A percentile compares a stretch with the other conserved stretches of the same genome.
phyloP scores from a whole-genome alignment of 2,113 vertebrate species.

The Chaetorhynchus papuensis region DNA sequence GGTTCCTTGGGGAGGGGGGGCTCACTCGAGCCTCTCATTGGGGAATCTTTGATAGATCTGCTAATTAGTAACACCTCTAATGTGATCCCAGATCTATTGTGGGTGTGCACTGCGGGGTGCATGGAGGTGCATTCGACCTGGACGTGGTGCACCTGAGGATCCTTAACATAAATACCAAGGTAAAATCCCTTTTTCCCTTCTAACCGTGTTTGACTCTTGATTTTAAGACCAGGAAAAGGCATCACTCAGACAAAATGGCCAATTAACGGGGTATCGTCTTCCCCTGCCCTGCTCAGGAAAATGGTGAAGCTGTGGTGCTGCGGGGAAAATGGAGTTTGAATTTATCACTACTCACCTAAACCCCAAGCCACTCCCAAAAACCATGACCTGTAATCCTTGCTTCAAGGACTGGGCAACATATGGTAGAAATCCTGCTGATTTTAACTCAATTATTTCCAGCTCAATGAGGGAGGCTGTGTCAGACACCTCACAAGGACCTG shows the following conservation, averaged over 20 bases:
- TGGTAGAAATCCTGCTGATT: not conserved
- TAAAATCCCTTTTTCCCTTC: too few relatives aligned
- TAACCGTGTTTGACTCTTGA: too few relatives aligned
- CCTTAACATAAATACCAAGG: too few relatives aligned
- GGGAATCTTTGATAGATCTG: too few relatives aligned
- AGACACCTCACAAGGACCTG: not conserved
- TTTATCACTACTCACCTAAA: not conserved
- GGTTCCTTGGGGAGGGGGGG: too few relatives aligned
- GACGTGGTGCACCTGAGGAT: too few relatives aligned
- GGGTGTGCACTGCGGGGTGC: too few relatives aligned
- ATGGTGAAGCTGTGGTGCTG: not conserved
- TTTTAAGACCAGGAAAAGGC: too few relatives aligned
- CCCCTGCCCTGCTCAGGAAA: not conserved
- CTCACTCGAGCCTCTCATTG: too few relatives aligned
- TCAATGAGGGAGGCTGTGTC: not conserved
- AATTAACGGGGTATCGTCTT: not conserved
- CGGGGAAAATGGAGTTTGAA: not conserved
- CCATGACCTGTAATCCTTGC: not conserved
- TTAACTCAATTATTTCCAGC: not conserved
- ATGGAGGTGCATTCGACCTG: too few relatives aligned
- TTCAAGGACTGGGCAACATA: not conserved
- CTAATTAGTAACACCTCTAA: too few relatives aligned
- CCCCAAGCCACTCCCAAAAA: not conserved
- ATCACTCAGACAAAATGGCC: not conserved
- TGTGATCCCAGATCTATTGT: too few relatives aligned